A percentile compares a stretch with the other conserved stretches of the same genome.
Evolutionary conservation across 1,140 invertebrate genomes (phyloP).

Genomic region (Stegodyphus dumicola): DNA sequence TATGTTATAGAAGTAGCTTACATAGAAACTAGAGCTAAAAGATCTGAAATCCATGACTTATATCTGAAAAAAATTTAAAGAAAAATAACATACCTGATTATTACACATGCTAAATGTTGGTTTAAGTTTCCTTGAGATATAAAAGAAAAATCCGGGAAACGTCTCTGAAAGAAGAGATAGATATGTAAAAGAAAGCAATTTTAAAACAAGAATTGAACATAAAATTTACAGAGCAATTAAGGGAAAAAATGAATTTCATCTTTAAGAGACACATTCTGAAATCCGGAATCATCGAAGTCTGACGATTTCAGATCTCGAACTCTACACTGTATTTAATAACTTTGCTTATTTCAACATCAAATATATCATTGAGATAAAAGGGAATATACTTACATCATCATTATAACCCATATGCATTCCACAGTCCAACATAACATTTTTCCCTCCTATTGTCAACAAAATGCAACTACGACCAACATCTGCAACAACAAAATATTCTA

Average conservation of each 20-base stretch:
- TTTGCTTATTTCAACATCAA: neutral
- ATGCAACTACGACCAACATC: constrained; percentile 99
- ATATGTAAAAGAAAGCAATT: neutral
- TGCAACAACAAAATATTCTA: constrained; percentile 12
- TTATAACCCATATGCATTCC: constrained; percentile 99
- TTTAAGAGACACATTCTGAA: no score
- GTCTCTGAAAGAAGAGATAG: constrained; percentile 71
- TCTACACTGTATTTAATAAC: no score
- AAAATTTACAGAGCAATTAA: neutral
- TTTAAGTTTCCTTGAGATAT: constrained; percentile 89
- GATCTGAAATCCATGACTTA: neutral
- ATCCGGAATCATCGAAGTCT: no score
- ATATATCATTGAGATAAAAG: neutral
- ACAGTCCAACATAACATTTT: constrained; percentile 99
- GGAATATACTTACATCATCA: constrained; percentile 78
- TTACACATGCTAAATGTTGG: constrained; percentile 96
- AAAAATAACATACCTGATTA: constrained; percentile 77
- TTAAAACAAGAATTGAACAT: neutral
- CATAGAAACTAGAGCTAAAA: no score
- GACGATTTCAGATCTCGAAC: neutral
- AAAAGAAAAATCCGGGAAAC: constrained; percentile 98
- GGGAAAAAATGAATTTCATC: no score
- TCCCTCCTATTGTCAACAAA: constrained; percentile 93
- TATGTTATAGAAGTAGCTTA: no score
- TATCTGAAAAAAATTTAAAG: neutral